Percentiles rank a stretch among this genome's conserved stretches.
Conservation (phyloP, 2,113 vertebrate genomes). For the Rhabdornis inornatus region DNA sequence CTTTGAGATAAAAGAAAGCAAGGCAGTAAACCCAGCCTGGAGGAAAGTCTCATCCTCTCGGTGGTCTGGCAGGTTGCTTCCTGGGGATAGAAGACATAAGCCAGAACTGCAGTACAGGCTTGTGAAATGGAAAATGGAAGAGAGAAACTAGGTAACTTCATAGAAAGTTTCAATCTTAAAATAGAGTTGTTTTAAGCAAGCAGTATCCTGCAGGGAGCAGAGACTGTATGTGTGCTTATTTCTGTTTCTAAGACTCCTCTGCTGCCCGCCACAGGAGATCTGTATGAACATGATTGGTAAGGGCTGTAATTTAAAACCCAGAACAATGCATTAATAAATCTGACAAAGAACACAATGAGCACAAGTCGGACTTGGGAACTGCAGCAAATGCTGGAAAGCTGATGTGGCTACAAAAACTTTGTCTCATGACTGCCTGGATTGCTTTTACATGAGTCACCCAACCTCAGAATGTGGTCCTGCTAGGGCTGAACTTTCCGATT, state of each 20-base stretch:
- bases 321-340: slow-evolving; percentile 52
- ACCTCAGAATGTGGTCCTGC: background rate
- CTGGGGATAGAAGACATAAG: background rate
- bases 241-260: background rate
- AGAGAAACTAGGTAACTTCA: background rate
- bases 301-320: background rate
- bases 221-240: rapidly evolving
- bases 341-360: slow-evolving; percentile 34
- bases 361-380: slow-evolving; percentile 14
- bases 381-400: slow-evolving; percentile 54
- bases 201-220: background rate
- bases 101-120: background rate
- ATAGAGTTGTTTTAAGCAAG: background rate
- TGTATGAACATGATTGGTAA: background rate
- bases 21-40: background rate
- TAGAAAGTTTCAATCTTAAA: background rate
- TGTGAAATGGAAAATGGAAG: background rate
- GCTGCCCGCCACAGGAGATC: background rate
- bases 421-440: slow-evolving; percentile 49
- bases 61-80: background rate
- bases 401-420: slow-evolving; percentile 52
- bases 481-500: background rate
- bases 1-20: background rate
- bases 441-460: slow-evolving; percentile 44
- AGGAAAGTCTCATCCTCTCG: background rate